phyloP scores from a whole-genome alignment of 2,113 vertebrate species.

The Cyphomyrus plagiostoma region DNA sequence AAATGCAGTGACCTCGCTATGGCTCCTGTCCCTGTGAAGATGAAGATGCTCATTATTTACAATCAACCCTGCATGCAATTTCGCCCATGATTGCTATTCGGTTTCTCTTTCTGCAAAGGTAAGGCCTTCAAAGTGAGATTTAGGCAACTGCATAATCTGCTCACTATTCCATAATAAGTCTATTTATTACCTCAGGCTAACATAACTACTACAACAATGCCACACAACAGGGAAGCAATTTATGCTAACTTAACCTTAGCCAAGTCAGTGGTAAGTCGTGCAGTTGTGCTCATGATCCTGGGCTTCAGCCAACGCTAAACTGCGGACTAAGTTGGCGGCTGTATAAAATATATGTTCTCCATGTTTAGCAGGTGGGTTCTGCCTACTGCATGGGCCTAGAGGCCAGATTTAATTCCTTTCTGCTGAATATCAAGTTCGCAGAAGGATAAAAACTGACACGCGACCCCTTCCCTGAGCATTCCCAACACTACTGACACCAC shows the following conservation, averaged over 20 bases:
- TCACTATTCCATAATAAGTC: not conserved
- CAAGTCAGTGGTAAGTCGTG: not conserved
- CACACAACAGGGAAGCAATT: not conserved
- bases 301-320: not conserved
- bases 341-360: not conserved
- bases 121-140: not conserved
- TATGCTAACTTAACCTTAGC: not conserved
- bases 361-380: not conserved
- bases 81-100: not conserved
- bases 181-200: not conserved
- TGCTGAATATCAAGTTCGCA: not conserved
- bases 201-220: not conserved
- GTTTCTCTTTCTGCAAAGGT: not conserved
- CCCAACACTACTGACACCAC: not conserved
- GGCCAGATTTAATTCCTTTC: not conserved
- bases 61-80: not conserved
- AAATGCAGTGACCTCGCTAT: not conserved
- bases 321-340: not conserved
- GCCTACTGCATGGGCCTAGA: not conserved
- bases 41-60: not conserved
- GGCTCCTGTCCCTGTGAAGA: not conserved
- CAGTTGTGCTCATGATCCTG: not conserved
- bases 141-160: not conserved
- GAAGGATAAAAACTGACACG: not conserved
- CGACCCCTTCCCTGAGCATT: not conserved